A percentile compares a stretch with the other conserved stretches of the same genome.
Evolutionary conservation across 2,888 invertebrate genomes (phyloP).

Genomic region (Abrostola tripartita): DNA sequence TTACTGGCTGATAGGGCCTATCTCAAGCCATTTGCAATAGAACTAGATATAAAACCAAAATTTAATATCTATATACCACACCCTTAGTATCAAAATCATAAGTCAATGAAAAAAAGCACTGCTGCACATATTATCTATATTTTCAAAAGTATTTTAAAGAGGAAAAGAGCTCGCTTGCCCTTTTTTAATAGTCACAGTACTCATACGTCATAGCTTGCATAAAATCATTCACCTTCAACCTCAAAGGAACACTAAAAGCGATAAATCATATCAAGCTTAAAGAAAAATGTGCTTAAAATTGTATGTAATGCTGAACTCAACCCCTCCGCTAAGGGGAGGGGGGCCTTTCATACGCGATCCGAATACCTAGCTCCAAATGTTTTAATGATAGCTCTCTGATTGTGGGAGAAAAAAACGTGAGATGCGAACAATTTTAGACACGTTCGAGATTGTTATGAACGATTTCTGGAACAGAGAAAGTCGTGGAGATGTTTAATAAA

Average conservation of each 20-base stretch:
- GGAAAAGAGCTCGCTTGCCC: background rate
- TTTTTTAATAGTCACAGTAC: constrained; percentile 1
- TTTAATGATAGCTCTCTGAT: constrained; percentile 57
- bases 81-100: too few species aligned
- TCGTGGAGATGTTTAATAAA: background rate
- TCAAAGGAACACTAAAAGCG: constrained; percentile 11
- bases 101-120: too few species aligned
- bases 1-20: too few species aligned
- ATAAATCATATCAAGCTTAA: constrained; percentile 26
- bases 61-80: too few species aligned
- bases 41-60: too few species aligned
- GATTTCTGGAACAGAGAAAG: constrained; percentile 14
- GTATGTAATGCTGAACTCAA: constrained; percentile 35
- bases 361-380: constrained; percentile 53
- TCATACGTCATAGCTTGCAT: background rate
- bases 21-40: too few species aligned
- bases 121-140: too few species aligned
- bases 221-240: background rate
- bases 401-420: constrained; percentile 47
- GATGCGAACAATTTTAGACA: constrained; percentile 37
- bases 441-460: constrained; percentile 38
- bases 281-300: constrained; percentile 41
- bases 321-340: background rate
- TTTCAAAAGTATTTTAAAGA: background rate
- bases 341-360: constrained; percentile 40